Evolutionary conservation across 2,113 vertebrate species (phyloP), one percentile per base, ranked within the genome.

Genomic region (Mesembrinibis cayennensis): DNA sequence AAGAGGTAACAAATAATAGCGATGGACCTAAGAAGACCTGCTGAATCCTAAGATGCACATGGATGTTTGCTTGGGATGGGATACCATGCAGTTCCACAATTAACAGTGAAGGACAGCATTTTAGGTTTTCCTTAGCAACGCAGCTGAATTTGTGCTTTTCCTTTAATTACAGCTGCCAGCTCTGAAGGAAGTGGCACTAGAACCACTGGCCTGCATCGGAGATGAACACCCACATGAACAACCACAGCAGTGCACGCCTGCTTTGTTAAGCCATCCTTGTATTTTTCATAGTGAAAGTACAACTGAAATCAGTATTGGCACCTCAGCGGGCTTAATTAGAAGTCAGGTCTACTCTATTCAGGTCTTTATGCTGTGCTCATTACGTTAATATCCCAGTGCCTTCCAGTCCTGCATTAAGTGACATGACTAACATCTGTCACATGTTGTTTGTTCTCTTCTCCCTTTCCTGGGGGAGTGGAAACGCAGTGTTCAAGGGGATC

Each of bases 381-480:
- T 88, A 88, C 82, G 20, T 73, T 89, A 89, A 91, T 45, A 87
- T 67, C 82, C 92, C 79, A 87, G 66, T 61, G 69, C 77, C 89
- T 95, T 92, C 86, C 90, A 92, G 90, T 83, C 93, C 88, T 34
- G 40, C 73, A 29, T 67, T 87, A 88, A 92, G 65, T 59, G 52
- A 84, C 92, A 74, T n/a, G 55, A 79, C 61, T 84, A 95, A 89
- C 90, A 87, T 72, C 95, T 71, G 73, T 69, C 89, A 95, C 62
- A 6, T 18, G n/a, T 7, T 58, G 80, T 87, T 92, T 89, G 69
- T 49, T 92, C 80, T 79, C 79, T 9, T 69, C 82, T 95, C 32
- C 56, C 38, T 87, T 72, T 95, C 80, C 87, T 26, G 11, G 10
- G 38, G 61, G 65, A 92, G 32, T 19, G 25, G 59, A 90, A 89